phyloP scores from a whole-genome alignment of 2,113 vertebrate species.

The Trichomycterus rosablanca region DNA sequence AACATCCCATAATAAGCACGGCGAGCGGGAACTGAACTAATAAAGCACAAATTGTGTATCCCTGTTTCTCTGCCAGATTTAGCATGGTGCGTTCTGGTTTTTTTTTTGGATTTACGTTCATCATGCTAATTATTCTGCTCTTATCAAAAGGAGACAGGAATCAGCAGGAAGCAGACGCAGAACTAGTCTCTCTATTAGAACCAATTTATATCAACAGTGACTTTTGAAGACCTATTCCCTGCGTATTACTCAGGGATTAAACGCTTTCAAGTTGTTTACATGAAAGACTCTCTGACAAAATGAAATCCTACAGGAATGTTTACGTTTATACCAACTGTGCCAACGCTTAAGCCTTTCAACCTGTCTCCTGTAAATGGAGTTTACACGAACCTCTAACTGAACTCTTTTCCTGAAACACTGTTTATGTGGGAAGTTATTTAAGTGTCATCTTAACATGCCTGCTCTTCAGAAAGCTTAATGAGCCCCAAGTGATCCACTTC shows the following conservation, averaged over 20 bases:
- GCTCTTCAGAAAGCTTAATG: conserved; percentile 1
- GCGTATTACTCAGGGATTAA: background rate
- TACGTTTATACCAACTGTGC: conserved; percentile 13
- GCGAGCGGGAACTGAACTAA: conserved; percentile 22
- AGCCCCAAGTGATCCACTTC: background rate
- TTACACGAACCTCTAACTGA: background rate
- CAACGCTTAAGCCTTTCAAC: conserved; percentile 12
- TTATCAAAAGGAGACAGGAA: background rate
- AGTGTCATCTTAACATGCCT: conserved; percentile 18
- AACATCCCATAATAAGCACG: conserved; percentile 32
- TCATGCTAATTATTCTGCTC: conserved; percentile 8
- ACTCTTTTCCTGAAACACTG: conserved; percentile 12
- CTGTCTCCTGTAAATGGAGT: conserved; percentile 10
- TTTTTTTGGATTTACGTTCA: background rate
- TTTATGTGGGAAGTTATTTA: conserved; percentile 34
- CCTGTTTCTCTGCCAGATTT: conserved; percentile 23
- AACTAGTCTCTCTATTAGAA: background rate
- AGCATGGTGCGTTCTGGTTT: background rate
- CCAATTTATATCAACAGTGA: background rate
- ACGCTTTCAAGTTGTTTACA: background rate
- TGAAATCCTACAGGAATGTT: conserved; percentile 15
- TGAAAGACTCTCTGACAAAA: conserved; percentile 12
- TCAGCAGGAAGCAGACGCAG: background rate
- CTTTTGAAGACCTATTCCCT: too few species aligned
- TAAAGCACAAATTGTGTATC: conserved; percentile 27